These are phyloP conservation scores for Drosophila kikkawai DNA, from an alignment of 1,140 invertebrate species.

Conservation along the genomic window DNA sequence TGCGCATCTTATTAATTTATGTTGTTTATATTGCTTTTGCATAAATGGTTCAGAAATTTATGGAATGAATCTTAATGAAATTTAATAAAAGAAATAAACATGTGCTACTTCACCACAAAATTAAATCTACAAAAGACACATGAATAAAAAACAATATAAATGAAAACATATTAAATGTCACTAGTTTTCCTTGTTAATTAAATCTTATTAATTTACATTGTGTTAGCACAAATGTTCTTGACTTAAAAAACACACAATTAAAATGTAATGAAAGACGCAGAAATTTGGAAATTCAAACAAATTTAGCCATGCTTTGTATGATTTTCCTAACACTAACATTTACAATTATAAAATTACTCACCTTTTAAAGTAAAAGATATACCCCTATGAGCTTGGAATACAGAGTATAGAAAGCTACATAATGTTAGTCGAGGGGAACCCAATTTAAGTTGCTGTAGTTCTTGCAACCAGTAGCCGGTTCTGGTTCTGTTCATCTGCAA, in stretches of 20 bases:
- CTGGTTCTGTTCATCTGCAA: slow-evolving; percentile 58
- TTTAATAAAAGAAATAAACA: neutral
- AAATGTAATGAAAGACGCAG: neutral
- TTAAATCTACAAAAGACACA: neutral
- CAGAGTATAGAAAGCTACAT: slow-evolving; percentile 3
- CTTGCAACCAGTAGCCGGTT: slow-evolving; percentile 42
- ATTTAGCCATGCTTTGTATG: neutral
- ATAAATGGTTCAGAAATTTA: no score
- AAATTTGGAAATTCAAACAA: no score
- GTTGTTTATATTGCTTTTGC: no score
- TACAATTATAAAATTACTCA: no score
- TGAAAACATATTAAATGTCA: neutral
- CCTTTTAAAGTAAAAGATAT: neutral
- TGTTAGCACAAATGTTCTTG: neutral
- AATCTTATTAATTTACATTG: neutral
- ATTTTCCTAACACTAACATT: no score
- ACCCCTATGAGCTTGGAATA: neutral
- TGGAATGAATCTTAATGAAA: no score
- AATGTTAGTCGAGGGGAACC: slow-evolving; percentile 45
- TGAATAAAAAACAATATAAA: neutral
- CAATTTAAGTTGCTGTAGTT: slow-evolving; percentile 63
- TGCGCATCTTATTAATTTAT: no score
- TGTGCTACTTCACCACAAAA: neutral
- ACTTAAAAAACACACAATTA: neutral
- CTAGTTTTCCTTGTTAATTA: no score